Base-by-base conservation (phyloP, 1,140 invertebrate genomes). In the Zaprionus lachaisei region DNA sequence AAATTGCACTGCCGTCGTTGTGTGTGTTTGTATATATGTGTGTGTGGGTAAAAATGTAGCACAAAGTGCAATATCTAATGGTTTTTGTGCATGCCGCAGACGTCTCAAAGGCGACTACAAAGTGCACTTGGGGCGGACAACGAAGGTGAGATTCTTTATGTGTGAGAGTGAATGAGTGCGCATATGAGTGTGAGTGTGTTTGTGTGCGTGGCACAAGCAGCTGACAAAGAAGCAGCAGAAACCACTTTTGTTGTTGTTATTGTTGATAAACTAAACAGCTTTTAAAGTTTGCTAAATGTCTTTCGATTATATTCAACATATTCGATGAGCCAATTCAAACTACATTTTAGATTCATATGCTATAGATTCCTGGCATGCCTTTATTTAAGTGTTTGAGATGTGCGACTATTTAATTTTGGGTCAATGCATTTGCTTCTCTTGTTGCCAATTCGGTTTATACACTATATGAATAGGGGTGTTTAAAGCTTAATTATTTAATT, bases 41-140 rank as follows among this genome's bases (percentile, higher is more conserved):
- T 22, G 47, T 22, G 20, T 22, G 47, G 11, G 56, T 44, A 37
- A 41, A 63, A 54, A 31, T 70, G 66, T 41, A 41, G 31, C 54
- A 64, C 41, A 65, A 61, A 34, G 17, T 61, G 62, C 41, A 7
- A 28, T 20, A 41, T 12, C 6, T 47, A 20, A 28, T 24, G 49
- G 22, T 64, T 64, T 57, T 37, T 28, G 15, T 14, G 41, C 58
- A 75, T 51, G 11, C 47, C 47, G n/a, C 41, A 24, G 4, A 17
- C 49, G 56, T 63, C 69, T 67, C 60, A 72, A 68, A 77, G 64
- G 20, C 47, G 62, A 62, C 70, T 68, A 68, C 58, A 73, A 63
- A 62, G 31, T 77, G 41, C 47, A 56, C 47, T 14, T 24, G 20
- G 22, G 47, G 20, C 12, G 20, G 11, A 51, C 17, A 22, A 20